Evolutionary conservation across 1,140 invertebrate genomes (phyloP).

Genomic region (Brachionus plicatilis): DNA sequence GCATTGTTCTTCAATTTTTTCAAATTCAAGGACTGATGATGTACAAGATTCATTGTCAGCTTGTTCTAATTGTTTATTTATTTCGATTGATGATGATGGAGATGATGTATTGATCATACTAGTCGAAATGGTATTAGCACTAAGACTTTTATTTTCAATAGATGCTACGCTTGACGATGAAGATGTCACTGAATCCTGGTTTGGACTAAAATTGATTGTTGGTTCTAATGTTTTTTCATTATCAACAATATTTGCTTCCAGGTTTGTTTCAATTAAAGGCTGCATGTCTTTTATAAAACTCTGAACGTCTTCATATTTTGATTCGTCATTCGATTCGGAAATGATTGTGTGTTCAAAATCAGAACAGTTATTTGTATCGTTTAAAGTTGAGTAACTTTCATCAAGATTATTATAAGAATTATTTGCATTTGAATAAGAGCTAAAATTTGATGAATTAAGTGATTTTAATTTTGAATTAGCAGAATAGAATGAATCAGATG

Average conservation of each 20-base stretch:
- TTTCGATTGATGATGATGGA: background rate
- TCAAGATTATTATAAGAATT: background rate
- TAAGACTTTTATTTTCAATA: background rate
- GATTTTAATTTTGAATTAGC: background rate
- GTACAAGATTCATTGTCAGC: background rate
- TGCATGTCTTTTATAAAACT: background rate
- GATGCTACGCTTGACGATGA: background rate
- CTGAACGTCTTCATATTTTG: background rate
- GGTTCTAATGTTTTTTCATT: background rate
- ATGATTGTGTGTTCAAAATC: background rate
- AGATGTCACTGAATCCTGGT: background rate
- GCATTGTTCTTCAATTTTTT: conserved; percentile 28
- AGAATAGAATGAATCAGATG: conserved; percentile 32
- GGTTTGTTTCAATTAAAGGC: background rate
- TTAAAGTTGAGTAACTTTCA: conserved; percentile 3
- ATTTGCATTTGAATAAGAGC: background rate
- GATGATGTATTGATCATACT: background rate
- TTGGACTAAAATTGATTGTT: background rate
- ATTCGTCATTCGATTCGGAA: background rate
- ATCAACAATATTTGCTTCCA: background rate
- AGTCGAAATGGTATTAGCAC: background rate
- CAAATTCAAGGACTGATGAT: conserved; percentile 29
- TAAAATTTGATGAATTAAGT: background rate
- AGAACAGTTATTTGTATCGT: background rate
- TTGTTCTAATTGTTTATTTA: background rate